Conservation (phyloP, 2,888 invertebrate genomes). For the Synanthedon formicaeformis region DNA sequence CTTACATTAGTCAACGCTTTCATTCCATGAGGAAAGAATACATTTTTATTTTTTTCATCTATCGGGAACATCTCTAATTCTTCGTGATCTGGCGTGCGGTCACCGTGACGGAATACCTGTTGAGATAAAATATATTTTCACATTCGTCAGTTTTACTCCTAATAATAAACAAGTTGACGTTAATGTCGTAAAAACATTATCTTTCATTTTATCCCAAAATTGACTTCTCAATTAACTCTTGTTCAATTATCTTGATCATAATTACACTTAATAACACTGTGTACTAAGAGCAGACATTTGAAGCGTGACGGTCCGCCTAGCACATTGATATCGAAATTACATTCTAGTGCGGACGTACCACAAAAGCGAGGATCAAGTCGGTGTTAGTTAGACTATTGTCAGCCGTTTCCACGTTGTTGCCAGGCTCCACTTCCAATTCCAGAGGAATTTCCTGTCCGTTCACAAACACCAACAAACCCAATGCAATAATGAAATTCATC, state of each 20-base stretch:
- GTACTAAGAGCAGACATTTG: constrained; percentile 9
- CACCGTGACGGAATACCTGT: constrained; percentile 78
- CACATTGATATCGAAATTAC: constrained; percentile 16
- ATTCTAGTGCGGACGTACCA: constrained; percentile 33
- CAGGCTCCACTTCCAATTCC: constrained; percentile 22
- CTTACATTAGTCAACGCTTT: constrained; percentile 76
- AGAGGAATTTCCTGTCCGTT: constrained; percentile 18
- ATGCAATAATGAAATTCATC: constrained; percentile 3
- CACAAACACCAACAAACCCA: constrained; percentile 14
- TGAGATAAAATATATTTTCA: not conserved
- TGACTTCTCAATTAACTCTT: not conserved
- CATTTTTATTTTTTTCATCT: constrained; percentile 35
- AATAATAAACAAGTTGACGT: not conserved
- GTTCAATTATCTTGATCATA: too few relatives aligned
- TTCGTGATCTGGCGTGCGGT: constrained; percentile 74
- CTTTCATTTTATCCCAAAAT: not conserved
- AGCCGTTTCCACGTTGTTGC: constrained; percentile 13
- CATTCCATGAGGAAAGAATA: constrained; percentile 73
- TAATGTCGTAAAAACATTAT: not conserved
- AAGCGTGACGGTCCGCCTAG: constrained; percentile 14
- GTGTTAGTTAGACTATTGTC: constrained; percentile 30
- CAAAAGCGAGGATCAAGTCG: constrained; percentile 41
- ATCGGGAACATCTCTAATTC: constrained; percentile 65
- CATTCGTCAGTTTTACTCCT: too few relatives aligned
- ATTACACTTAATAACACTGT: too few relatives aligned